phyloP scores from a whole-genome alignment of 2,797 vertebrate species.

The Dromococcyx pavoninus region DNA sequence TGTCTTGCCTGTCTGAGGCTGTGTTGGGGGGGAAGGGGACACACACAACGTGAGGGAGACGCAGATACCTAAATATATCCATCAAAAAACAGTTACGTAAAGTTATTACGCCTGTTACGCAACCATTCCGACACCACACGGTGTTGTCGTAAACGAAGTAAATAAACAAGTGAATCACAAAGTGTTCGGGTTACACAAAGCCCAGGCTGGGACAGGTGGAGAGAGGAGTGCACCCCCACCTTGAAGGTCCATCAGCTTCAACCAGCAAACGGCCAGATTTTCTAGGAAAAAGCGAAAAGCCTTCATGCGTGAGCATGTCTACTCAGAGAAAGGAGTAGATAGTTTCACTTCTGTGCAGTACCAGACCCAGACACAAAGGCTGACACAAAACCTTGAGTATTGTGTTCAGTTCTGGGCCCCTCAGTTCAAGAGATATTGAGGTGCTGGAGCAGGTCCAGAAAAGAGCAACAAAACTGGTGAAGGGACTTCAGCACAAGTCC shows the following conservation, averaged over 20 bases:
- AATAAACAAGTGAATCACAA: rapidly evolving
- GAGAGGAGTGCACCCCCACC: too few species aligned
- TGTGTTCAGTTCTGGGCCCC: too few species aligned
- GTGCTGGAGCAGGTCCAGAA: too few species aligned
- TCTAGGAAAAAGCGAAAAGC: rapidly evolving
- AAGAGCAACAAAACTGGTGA: too few species aligned
- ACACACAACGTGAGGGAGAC: too few species aligned
- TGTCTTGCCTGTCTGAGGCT: neutral
- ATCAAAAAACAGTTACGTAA: neutral
- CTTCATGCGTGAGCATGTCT: rapidly evolving
- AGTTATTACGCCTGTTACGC: neutral
- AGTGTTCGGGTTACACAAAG: rapidly evolving
- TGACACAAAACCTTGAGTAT: too few species aligned
- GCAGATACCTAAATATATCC: neutral
- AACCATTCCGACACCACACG: neutral
- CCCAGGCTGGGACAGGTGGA: rapidly evolving
- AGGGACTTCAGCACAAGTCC: too few species aligned
- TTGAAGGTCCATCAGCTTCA: neutral
- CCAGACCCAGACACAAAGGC: neutral
- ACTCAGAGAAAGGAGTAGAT: rapidly evolving
- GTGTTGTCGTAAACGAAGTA: neutral
- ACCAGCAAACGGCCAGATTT: too few species aligned
- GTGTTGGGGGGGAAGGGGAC: rapidly evolving
- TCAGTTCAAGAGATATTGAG: too few species aligned
- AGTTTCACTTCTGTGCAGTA: rapidly evolving